A percentile compares a stretch with the other conserved stretches of the same genome.
Evolutionary conservation across 2,888 invertebrate genomes (phyloP).

Genomic region (Agrochola lychnidis): DNA sequence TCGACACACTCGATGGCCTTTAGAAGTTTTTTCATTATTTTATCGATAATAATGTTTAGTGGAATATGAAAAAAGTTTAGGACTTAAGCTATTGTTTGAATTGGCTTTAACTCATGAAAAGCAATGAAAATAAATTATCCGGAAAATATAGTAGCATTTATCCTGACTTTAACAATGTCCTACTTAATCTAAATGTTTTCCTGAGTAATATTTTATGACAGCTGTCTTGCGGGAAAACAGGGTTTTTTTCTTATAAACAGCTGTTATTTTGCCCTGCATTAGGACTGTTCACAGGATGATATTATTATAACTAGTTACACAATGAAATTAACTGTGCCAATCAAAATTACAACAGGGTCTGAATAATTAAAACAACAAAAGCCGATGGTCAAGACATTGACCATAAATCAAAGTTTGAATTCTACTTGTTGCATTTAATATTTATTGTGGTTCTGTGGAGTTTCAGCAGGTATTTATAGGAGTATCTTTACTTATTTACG

Average conservation of each 20-base stretch:
- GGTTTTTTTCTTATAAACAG: background rate
- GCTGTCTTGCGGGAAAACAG: background rate
- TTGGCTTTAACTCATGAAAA: constrained; percentile 17
- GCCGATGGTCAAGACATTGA: constrained; percentile 9
- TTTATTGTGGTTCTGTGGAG: constrained; percentile 1
- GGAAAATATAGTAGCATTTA: background rate
- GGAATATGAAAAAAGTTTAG: constrained; percentile 45
- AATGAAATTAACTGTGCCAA: background rate
- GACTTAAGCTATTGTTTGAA: constrained; percentile 24
- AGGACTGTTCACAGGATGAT: background rate
- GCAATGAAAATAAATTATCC: background rate
- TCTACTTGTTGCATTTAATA: constrained; percentile 25
- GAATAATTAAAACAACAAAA: constrained; percentile 24
- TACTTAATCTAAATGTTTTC: background rate
- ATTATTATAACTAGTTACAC: background rate
- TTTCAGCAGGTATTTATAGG: background rate
- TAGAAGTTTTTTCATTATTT: constrained; percentile 54
- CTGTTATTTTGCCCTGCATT: background rate
- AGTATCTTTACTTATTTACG: too few species aligned
- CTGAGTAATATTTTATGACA: constrained; percentile 1
- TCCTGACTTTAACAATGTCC: background rate
- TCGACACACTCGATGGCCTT: constrained; percentile 52
- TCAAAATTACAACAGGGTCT: constrained; percentile 20
- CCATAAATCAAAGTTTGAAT: constrained; percentile 9
- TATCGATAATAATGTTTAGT: constrained; percentile 53